Evolutionary conservation across 2,113 vertebrate genomes (phyloP), one percentile per base, ranked within the genome.

Genomic region (Caranx melampygus): DNA sequence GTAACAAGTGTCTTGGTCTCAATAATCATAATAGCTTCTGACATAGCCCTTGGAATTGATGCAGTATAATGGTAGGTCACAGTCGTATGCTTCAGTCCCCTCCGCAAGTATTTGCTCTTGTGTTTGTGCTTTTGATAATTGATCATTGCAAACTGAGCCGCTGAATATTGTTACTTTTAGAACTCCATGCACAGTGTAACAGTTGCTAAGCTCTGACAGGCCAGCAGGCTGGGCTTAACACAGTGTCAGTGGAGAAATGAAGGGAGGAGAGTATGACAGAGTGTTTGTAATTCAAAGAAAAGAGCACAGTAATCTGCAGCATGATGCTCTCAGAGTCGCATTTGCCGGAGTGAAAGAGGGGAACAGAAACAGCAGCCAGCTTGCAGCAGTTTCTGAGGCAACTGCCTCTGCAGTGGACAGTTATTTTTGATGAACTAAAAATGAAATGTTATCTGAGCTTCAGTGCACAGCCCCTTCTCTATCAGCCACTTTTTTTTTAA

Each of bases 341-440:
- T 75, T 69, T 81, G 34, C 51, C 13, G 44, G n/a, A 8, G 26
- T 26, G 7, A 77, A 10, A 33, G 33, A 51, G 35, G 75, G 59
- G 63, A 21, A 59, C 47, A 75, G 58, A 71, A 33, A 63, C 40
- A 18, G 34, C 16, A 59, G 44, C 3, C n/a, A 49, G 44, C 33
- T 52, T 57, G 47, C 33, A 60, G n/a, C 40, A 59, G 20, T 35
- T 63, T 42, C 37, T 67, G 12, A 49, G 47, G 59, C 26, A 71
- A 75, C 55, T 75, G 34, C 72, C 63, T 61, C 31, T 47, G 64
- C 8, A 0, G 60, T 75, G 45, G 62, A 64, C 37, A 65, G 60
- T 78, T 78, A 76, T 71, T 71, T 86, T 70, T 82, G 75, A 85
- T 72, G 52, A 57, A 59, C 37, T n/a, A 15, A 71, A 75, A 67